Evolutionary conservation across 2,888 invertebrate genomes (phyloP), one percentile per base, ranked within the genome.

Genomic region (Azorinus chamasolen): DNA sequence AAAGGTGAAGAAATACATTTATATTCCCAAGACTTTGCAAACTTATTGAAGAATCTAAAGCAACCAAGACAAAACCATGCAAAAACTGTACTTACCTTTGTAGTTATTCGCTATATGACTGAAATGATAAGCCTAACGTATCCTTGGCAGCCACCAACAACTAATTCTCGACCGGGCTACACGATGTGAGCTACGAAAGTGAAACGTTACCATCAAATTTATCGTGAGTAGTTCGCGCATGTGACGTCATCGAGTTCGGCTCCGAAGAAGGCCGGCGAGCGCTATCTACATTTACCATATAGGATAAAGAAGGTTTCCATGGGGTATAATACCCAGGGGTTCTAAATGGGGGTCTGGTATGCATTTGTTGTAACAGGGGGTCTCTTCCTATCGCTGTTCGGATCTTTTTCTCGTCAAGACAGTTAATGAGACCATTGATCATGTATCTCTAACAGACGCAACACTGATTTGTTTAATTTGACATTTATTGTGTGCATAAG

Each of bases 171-270:
- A 76, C 79, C 75, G 66, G 72, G 65, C 65, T 64, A 76, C 72
- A 65, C 69, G 65, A 69, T 64, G 65, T 64, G 55, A 72, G 65
- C 79, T 76, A 80, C 79, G 79, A 80, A 80, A 80, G 79, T 80
- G 79, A 80, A 76, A 64, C 57, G 24, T 61, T 61, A 72, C 72
- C 72, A 69, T 65, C 72, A 48, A 75, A 57, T 74, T 80, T 80
- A 75, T 75, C 55, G 65, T 61, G 54, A 59, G 50, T 71, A 80
- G 51, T 32, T 50, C 64, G 61, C 75, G 39, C 46, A 16, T 57
- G 69, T 80, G 79, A 80, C 76, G 79, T 80, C 79, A 80, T 69
- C 46, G n/a, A 10, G 10, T 59, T 59, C 64, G 61, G 68, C 46
- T 57, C 71, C 79, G 48, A 62, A 76, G 79, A 69, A 57, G 75